Evolutionary conservation across 1,140 invertebrate genomes (phyloP), one percentile per base, ranked within the genome.

Genomic region (Temnothorax longispinosus): DNA sequence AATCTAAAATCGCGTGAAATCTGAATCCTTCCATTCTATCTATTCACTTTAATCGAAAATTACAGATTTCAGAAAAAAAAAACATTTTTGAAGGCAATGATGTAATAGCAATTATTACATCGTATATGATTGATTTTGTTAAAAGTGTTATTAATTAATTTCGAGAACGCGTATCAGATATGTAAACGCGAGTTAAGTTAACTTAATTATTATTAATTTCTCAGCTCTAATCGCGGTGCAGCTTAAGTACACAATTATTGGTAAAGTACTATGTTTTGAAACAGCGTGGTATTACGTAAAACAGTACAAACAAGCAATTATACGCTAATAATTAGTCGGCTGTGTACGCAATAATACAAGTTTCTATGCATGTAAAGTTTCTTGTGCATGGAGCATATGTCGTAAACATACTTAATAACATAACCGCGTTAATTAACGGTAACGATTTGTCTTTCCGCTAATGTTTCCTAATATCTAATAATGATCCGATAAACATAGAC

Each of bases 1-100:
- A 89, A 89, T 89, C 67, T 75, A 62, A 71, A 81, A 85, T 87
- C 60, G 50, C 47, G 71, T 58, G 52, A 82, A 89, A 87, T 89
- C 87, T 62, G 60, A 75, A 77, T 86, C 58, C 38, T 56, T 47
- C 54, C 64, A 62, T 76, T 81, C 67, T 47, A 27, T 38, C 54
- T 60, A 38, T 60, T 60, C 80, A 47, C n/a, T 74, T 60, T 74
- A 38, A 75, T 84, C 15, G n/a, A n/a, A 21, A 75, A 84, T 75
- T 74, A 47, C 52, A 13, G 54, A 75, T 75, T 60, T 50, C n/a
- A 44, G 52, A 27, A 32, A 71, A 65, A 71, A 65, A 21, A 67
- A 41, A 60, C 7, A 71, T 32, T 69, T 54, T 54, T 47, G 3
- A 75, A 60, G 32, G 5, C 27, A 32, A 58, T 32, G 5, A 27